These are phyloP conservation scores for Endomychus coccineus DNA, from an alignment of 2,888 invertebrate genomes.

Conservation along the genomic window DNA sequence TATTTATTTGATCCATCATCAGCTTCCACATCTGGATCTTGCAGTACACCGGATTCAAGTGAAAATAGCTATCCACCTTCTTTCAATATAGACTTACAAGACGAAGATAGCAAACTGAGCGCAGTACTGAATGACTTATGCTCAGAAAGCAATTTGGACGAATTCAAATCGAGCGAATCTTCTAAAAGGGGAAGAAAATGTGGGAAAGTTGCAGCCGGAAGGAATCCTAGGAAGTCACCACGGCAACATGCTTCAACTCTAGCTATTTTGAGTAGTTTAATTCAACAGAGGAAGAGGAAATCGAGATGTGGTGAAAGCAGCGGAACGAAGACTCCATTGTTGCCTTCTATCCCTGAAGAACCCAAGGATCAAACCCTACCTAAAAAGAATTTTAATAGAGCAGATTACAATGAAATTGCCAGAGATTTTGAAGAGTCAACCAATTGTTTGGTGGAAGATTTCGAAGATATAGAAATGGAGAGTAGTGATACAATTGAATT, in stretches of 20 bases:
- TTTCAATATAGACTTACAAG: constrained; percentile 24
- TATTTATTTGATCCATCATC: constrained; percentile 36
- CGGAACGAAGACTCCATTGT: constrained; percentile 4
- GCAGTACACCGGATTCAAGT: constrained; percentile 31
- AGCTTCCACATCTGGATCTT: constrained; percentile 30
- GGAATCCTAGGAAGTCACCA: constrained; percentile 73
- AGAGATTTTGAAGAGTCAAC: constrained; percentile 15
- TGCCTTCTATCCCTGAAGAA: constrained; percentile 32
- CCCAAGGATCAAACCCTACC: constrained; percentile 7
- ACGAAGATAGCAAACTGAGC: constrained; percentile 35
- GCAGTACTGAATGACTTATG: constrained; percentile 8
- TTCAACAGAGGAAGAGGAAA: constrained; percentile 49
- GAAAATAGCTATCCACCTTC: constrained; percentile 22
- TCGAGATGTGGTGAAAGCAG: constrained; percentile 23
- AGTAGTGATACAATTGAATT: constrained; percentile 30
- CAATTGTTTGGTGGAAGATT: constrained; percentile 19
- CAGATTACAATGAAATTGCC: constrained; percentile 10
- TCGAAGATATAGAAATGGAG: constrained; percentile 11
- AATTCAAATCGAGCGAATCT: constrained; percentile 42
- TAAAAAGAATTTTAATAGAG: background rate
- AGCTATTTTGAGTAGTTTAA: constrained; percentile 66
- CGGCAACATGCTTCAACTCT: constrained; percentile 82
- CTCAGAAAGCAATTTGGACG: constrained; percentile 9
- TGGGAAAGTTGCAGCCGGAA: constrained; percentile 38
- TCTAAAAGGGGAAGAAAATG: constrained; percentile 25